Conservation (phyloP, 2,888 invertebrate species). For the Euzophera pinguis region DNA sequence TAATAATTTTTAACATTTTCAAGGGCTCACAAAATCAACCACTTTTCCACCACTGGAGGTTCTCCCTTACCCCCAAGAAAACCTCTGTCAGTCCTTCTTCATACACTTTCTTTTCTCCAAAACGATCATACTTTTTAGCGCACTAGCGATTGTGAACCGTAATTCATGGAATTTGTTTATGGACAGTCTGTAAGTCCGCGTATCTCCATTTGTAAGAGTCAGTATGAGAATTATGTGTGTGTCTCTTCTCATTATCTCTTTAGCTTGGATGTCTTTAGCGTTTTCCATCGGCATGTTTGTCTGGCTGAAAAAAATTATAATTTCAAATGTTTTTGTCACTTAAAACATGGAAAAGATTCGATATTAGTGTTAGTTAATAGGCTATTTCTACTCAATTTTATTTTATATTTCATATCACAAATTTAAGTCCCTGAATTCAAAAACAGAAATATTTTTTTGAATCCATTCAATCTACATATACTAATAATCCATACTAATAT, state of each 20-base stretch:
- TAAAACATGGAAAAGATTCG: too few relatives aligned
- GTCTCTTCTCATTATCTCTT: constrained; percentile 43
- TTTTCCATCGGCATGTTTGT: constrained; percentile 40
- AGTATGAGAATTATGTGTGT: constrained; percentile 49
- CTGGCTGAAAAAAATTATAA: constrained; percentile 45
- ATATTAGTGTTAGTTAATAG: too few relatives aligned
- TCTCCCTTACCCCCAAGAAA: constrained; percentile 30
- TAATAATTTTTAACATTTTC: too few relatives aligned
- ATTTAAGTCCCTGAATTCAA: too few relatives aligned
- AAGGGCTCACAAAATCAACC: too few relatives aligned
- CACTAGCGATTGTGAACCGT: constrained; percentile 52
- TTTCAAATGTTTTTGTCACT: neutral
- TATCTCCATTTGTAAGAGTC: constrained; percentile 43
- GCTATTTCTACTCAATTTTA: too few relatives aligned
- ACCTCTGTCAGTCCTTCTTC: constrained; percentile 50
- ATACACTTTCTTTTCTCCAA: constrained; percentile 64
- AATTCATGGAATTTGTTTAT: constrained; percentile 60
- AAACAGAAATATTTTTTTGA: too few relatives aligned
- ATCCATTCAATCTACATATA: too few relatives aligned
- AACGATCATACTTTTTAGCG: constrained; percentile 60
- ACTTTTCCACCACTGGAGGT: too few relatives aligned
- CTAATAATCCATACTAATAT: too few relatives aligned
- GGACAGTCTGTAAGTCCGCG: constrained; percentile 43
- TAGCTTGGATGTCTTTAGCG: constrained; percentile 27
- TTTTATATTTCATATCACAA: too few relatives aligned